phyloP scores from a whole-genome alignment of 1,140 invertebrate genomes.

The Trichonephila clavipes region DNA sequence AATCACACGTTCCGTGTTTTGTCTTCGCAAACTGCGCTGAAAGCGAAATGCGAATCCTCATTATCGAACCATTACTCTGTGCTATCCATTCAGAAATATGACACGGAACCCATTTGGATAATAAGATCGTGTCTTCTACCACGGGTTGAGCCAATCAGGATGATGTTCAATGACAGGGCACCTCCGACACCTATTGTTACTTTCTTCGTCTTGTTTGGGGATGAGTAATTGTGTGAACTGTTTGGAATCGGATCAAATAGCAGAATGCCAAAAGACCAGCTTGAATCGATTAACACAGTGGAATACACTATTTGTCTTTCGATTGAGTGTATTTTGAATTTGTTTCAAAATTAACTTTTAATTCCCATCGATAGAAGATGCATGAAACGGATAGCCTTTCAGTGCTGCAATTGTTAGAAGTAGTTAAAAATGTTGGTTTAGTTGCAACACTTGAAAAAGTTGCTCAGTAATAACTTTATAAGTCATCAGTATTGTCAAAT shows the following conservation, averaged over 20 bases:
- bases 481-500: too few species aligned
- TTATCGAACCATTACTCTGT: conserved; percentile 16
- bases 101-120: conserved; percentile 48
- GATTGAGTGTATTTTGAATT: too few species aligned
- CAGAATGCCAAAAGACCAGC: not conserved
- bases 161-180: conserved; percentile 39
- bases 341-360: too few species aligned
- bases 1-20: not conserved
- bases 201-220: not conserved
- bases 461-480: too few species aligned
- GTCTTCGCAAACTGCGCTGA: not conserved
- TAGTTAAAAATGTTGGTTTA: too few species aligned
- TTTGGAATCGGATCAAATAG: not conserved
- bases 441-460: too few species aligned
- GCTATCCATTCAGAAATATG: conserved; percentile 17
- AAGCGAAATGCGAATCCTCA: conserved; percentile 42
- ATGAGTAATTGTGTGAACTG: conserved; percentile 14
- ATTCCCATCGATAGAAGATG: too few species aligned
- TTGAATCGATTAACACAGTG: not conserved
- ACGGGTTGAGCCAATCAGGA: conserved; percentile 28
- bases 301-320: too few species aligned
- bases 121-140: conserved; percentile 23
- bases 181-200: not conserved
- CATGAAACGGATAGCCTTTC: too few species aligned
- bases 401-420: too few species aligned